A percentile compares a stretch with the other conserved stretches of the same genome.
phyloP scores from a whole-genome alignment of 1,140 invertebrate species.

The Holotrichia oblita region DNA sequence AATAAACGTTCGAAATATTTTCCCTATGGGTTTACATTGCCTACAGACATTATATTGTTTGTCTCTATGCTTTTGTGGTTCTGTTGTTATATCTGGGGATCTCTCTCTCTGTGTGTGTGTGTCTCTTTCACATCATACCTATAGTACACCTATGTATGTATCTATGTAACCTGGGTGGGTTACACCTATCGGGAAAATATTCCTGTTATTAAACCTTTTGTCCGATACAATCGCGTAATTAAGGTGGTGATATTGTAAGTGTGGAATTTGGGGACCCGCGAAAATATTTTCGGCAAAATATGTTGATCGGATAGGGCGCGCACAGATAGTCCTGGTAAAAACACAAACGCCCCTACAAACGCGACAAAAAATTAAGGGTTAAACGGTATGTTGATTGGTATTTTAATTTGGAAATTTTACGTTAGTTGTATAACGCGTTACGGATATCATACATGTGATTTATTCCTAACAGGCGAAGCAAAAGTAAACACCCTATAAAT shows the following conservation, averaged over 20 bases:
- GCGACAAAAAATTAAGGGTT: background rate
- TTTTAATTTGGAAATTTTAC: slow-evolving; percentile 15
- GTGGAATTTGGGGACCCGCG: slow-evolving; percentile 48
- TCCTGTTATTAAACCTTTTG: slow-evolving; percentile 59
- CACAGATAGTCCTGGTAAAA: slow-evolving; percentile 4
- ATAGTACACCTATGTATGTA: too few relatives aligned
- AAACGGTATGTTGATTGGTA: background rate
- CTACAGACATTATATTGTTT: slow-evolving; percentile 27
- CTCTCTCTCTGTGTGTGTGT: too few relatives aligned
- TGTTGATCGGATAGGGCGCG: slow-evolving; percentile 2
- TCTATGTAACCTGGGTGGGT: too few relatives aligned
- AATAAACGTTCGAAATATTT: slow-evolving; percentile 38
- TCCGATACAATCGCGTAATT: slow-evolving; percentile 57
- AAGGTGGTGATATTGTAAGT: slow-evolving; percentile 48
- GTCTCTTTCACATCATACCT: too few relatives aligned
- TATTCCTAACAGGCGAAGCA: too few relatives aligned
- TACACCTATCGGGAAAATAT: slow-evolving; percentile 50
- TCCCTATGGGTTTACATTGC: background rate
- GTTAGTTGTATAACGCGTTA: too few relatives aligned
- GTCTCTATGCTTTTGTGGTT: slow-evolving; percentile 30
- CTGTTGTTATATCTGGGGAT: slow-evolving; percentile 4
- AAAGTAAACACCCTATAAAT: too few relatives aligned
- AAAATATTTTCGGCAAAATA: slow-evolving; percentile 55
- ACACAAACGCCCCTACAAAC: background rate
- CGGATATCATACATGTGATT: too few relatives aligned